Evolutionary conservation across 2,888 invertebrate genomes (phyloP), one percentile per base, ranked within the genome.

Genomic region (Athalia rosae): DNA sequence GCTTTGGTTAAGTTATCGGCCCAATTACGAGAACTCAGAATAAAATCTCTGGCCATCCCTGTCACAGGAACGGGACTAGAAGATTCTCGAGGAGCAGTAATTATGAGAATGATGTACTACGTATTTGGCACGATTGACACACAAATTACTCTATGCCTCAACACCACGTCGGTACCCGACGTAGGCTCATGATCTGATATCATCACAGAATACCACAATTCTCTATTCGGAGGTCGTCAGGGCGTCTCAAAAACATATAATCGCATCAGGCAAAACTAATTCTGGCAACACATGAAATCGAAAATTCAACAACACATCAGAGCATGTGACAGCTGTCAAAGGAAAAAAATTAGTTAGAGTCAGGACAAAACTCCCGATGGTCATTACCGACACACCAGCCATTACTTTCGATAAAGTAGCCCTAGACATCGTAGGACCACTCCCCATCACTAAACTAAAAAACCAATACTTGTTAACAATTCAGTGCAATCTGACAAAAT

Each of bases 211-310:
- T 50, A 53, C 45, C 81, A 80, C 53, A 48, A 66, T n/a, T 13
- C 76, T 4, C 66, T 56, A 4, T 73, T 76, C 48, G 74, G 77
- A 3, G 79, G 80, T 9, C 81, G 81, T 63, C 78, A 71, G 15
- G 80, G 81, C n/a, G 59, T 77, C 0, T 63, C 79, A n/a, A 66
- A 64, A 6, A 79, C 79, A 4, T 15, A 45, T 8, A 56, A 66
- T 11, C 3, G 59, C 4, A 41, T 80, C 15, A 47, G 59, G n/a
- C 13, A 56, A 43, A 6, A 58, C 0, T 79, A 76, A 45, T 63
- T 74, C 41, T 80, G 81, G 81, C 76, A 64, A 8, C 63, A 71
- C 1, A 64, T 81, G 63, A 56, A 28, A 6, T 6, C 47, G 8
- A 61, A 77, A 47, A 73, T 80, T 3, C 59, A 73, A 15, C 45